Conservation (phyloP, 2,888 invertebrate species). For the Hirtodrosophila duncani region DNA sequence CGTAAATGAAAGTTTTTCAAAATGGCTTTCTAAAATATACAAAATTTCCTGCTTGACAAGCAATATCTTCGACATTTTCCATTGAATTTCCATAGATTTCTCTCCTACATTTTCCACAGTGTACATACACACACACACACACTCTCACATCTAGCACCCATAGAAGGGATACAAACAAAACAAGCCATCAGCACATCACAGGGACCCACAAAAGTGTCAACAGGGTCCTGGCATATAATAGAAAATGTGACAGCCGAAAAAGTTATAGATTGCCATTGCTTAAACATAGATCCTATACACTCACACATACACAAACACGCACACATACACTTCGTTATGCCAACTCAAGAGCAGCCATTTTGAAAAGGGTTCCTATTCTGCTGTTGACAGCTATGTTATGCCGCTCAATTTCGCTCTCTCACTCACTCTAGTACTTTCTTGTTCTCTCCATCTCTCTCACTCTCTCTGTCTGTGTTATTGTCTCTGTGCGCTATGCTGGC, state of each 20-base stretch:
- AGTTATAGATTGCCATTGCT: constrained; percentile 62
- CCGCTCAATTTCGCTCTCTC: too few relatives aligned
- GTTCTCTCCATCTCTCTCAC: too few relatives aligned
- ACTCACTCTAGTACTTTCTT: too few relatives aligned
- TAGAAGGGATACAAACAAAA: constrained; percentile 4
- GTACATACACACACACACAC: constrained; percentile 4
- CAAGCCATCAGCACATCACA: constrained; percentile 32
- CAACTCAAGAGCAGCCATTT: constrained; percentile 20
- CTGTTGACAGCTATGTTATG: constrained; percentile 45
- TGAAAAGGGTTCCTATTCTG: constrained; percentile 57
- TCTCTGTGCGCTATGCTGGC: constrained; percentile 3
- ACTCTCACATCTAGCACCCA: constrained; percentile 4
- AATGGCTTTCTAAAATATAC: too few relatives aligned
- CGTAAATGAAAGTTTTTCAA: too few relatives aligned
- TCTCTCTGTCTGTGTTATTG: not conserved
- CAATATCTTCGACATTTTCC: too few relatives aligned
- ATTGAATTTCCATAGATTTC: too few relatives aligned
- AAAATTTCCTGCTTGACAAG: too few relatives aligned
- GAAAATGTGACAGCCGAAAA: constrained; percentile 60
- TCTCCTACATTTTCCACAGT: too few relatives aligned
- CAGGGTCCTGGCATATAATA: constrained; percentile 50
- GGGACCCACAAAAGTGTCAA: constrained; percentile 46
- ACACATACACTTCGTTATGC: constrained; percentile 12
- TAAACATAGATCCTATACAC: constrained; percentile 29
- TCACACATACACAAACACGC: not conserved